Evolutionary conservation across 2,888 invertebrate species (phyloP).

Genomic region (Xestobium rufovillosum): DNA sequence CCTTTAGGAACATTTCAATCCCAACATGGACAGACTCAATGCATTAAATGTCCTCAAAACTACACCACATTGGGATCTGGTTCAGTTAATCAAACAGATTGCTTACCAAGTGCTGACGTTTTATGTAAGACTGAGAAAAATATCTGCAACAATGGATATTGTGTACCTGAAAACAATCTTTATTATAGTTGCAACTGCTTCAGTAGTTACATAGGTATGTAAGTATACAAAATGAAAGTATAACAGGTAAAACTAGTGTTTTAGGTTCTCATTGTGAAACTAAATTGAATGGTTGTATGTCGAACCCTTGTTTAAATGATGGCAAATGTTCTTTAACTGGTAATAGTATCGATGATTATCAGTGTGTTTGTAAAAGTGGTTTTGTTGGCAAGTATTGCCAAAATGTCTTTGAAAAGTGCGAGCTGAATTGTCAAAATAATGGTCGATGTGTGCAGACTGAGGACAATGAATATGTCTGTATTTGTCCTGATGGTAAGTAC

Average conservation of each 20-base stretch:
- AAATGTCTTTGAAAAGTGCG: conserved; percentile 38
- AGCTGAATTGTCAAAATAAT: conserved; percentile 44
- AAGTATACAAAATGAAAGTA: conserved; percentile 2
- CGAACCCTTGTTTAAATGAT: conserved; percentile 50
- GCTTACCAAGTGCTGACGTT: conserved; percentile 44
- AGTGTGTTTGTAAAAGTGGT: conserved; percentile 46
- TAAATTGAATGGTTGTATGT: conserved; percentile 44
- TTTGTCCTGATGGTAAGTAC: conserved; percentile 38
- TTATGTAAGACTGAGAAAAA: conserved; percentile 45
- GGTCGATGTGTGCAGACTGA: conserved; percentile 45
- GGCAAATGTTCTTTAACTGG: conserved; percentile 43
- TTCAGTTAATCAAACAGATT: conserved; percentile 39
- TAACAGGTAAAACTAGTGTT: conserved; percentile 11
- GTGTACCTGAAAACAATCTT: conserved; percentile 35
- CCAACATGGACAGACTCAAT: conserved; percentile 49
- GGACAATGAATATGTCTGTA: conserved; percentile 41
- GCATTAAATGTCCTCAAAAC: conserved; percentile 50
- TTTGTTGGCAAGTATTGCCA: conserved; percentile 48
- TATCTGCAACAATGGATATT: conserved; percentile 45
- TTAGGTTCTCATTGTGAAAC: conserved; percentile 50
- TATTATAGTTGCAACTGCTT: conserved; percentile 46
- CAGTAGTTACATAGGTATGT: conserved; percentile 45
- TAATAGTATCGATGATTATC: conserved; percentile 28
- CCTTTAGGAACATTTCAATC: conserved; percentile 54
- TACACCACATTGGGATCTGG: conserved; percentile 43